Evolutionary conservation across 2,888 invertebrate species (phyloP).

Genomic region (Halocaridina rubra): DNA sequence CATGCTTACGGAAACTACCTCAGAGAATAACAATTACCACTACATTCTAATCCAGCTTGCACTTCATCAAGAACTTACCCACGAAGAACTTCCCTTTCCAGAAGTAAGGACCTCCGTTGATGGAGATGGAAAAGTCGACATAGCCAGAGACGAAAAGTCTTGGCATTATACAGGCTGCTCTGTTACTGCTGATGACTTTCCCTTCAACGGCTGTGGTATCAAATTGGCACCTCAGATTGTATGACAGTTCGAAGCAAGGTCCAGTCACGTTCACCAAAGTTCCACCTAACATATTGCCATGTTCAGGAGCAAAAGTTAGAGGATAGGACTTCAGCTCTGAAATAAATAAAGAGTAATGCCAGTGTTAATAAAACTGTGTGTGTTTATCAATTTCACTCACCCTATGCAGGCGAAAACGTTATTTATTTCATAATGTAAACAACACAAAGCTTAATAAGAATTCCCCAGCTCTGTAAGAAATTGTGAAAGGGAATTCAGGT

Average conservation of each 20-base stretch:
- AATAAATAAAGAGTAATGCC: too few relatives aligned
- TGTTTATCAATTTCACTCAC: too few relatives aligned
- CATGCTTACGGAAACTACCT: not conserved
- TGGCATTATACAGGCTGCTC: slow-evolving; percentile 91
- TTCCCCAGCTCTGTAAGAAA: too few relatives aligned
- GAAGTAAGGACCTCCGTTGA: slow-evolving; percentile 82
- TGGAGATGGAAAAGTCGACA: slow-evolving; percentile 85
- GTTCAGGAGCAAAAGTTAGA: slow-evolving; percentile 90
- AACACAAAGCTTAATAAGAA: too few relatives aligned
- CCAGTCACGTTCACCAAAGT: slow-evolving; percentile 96
- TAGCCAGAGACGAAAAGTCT: slow-evolving; percentile 88
- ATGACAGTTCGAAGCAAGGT: slow-evolving; percentile 85
- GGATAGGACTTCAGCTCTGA: slow-evolving; percentile 85
- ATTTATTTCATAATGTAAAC: too few relatives aligned
- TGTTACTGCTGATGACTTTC: slow-evolving; percentile 71
- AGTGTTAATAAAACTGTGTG: too few relatives aligned
- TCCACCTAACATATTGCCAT: slow-evolving; percentile 97
- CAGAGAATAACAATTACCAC: not conserved
- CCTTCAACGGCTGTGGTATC: slow-evolving; percentile 66
- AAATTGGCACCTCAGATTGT: slow-evolving; percentile 79
- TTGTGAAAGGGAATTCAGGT: too few relatives aligned
- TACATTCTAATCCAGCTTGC: too few relatives aligned
- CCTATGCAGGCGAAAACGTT: too few relatives aligned
- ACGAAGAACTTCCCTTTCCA: slow-evolving; percentile 93
- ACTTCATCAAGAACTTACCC: too few relatives aligned